phyloP scores from a whole-genome alignment of 2,888 invertebrate species.

The Harpalus rufipes region DNA sequence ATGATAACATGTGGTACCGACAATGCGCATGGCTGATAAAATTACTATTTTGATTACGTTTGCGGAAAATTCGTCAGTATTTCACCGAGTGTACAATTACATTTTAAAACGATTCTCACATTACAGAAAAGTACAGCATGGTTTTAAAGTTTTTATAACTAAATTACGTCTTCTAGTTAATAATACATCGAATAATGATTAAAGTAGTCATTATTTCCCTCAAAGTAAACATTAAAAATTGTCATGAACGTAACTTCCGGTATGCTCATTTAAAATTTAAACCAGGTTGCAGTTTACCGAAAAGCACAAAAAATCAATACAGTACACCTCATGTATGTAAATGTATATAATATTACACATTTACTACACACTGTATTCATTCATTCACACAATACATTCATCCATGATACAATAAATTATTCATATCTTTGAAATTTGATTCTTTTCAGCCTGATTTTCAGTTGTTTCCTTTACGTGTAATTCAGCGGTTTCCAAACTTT shows the following conservation, averaged over 20 bases:
- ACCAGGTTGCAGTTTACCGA: conserved; percentile 10
- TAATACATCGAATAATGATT: background rate
- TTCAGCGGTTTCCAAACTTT: background rate
- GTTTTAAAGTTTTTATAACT: background rate
- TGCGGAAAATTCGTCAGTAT: conserved; percentile 26
- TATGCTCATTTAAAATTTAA: conserved; percentile 37
- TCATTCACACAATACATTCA: background rate
- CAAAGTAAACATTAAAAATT: background rate
- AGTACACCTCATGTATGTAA: conserved; percentile 39
- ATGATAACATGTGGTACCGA: conserved; percentile 33
- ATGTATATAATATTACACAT: conserved; percentile 50
- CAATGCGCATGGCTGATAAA: conserved; percentile 28
- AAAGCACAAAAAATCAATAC: conserved; percentile 32
- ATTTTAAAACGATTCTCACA: background rate
- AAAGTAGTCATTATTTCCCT: background rate
- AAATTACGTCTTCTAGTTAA: background rate
- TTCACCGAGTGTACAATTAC: background rate
- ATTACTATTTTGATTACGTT: conserved; percentile 25
- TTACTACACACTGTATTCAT: conserved; percentile 24
- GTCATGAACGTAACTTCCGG: conserved; percentile 2
- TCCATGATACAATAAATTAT: background rate
- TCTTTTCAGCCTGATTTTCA: background rate
- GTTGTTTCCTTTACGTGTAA: background rate
- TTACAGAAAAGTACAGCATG: background rate
- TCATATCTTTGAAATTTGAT: background rate